These are phyloP conservation scores for Craseonycteris thonglongyai DNA, from an alignment of 2,113 vertebrate species.

Conservation along the genomic window DNA sequence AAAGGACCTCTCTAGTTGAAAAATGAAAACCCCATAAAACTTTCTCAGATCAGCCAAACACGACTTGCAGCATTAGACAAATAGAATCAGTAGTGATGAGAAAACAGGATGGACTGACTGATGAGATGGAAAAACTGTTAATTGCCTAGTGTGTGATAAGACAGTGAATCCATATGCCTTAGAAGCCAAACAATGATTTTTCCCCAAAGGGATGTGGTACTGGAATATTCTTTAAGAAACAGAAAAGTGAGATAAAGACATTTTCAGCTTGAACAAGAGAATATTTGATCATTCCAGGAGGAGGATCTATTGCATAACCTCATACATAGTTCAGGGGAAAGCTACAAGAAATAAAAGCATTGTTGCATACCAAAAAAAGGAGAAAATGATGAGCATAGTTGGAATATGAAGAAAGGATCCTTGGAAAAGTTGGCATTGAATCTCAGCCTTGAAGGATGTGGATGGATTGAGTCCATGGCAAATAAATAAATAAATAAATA, in stretches of 20 bases:
- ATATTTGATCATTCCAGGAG: neutral
- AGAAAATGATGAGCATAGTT: neutral
- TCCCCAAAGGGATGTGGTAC: neutral
- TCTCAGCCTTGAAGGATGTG: neutral
- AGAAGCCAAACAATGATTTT: conserved; percentile 11
- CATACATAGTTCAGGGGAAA: neutral
- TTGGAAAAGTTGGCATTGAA: neutral
- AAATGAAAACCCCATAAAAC: neutral
- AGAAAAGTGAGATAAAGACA: neutral
- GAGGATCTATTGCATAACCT: neutral
- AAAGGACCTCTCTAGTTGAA: neutral
- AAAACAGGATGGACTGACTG: neutral
- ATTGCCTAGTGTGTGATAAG: neutral
- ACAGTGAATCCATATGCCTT: neutral
- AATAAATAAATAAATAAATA: too few relatives aligned
- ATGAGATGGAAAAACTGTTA: neutral
- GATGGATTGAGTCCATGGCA: neutral
- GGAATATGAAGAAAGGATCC: neutral
- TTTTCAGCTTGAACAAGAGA: neutral
- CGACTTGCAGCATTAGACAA: neutral
- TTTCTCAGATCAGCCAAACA: neutral
- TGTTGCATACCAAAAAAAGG: neutral
- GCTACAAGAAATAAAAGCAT: neutral
- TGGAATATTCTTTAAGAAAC: neutral
- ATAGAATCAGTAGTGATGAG: neutral